A percentile compares a stretch with the other conserved stretches of the same genome.
These are phyloP conservation scores for Coturnix japonica DNA, from an alignment of 2,113 vertebrate species.

Conservation along the genomic window DNA sequence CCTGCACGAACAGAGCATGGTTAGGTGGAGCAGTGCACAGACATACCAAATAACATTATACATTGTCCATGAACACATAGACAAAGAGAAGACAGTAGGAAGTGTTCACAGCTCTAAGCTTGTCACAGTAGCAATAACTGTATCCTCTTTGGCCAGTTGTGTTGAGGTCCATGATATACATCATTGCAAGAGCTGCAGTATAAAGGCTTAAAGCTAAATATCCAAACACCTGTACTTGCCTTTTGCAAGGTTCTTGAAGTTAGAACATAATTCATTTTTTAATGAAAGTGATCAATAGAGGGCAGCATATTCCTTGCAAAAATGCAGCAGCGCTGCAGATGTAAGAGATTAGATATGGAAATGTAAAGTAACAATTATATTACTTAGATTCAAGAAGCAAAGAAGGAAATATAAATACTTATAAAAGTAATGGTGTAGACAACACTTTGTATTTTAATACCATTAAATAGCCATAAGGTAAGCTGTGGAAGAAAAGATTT, in stretches of 20 bases:
- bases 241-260: not conserved
- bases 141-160: not conserved
- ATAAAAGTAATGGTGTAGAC: not conserved
- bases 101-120: not conserved
- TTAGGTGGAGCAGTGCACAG: not conserved
- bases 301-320: slow-evolving; percentile 64
- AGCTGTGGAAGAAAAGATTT: not conserved
- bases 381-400: not conserved
- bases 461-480: not conserved
- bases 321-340: rapidly evolving
- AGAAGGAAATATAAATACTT: not conserved
- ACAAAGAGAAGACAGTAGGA: not conserved
- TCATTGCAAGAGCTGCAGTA: rapidly evolving
- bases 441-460: not conserved
- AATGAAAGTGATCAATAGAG: slow-evolving; percentile 10
- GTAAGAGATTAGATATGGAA: not conserved
- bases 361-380: not conserved
- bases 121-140: not conserved
- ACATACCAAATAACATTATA: not conserved
- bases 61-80: not conserved
- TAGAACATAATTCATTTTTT: not conserved
- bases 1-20: rapidly evolving
- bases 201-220: not conserved
- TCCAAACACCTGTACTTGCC: rapidly evolving
- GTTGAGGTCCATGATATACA: not conserved